These are phyloP conservation scores for Tragelaphus buxtoni DNA, from an alignment of 2,113 vertebrate genomes.

Conservation along the genomic window DNA sequence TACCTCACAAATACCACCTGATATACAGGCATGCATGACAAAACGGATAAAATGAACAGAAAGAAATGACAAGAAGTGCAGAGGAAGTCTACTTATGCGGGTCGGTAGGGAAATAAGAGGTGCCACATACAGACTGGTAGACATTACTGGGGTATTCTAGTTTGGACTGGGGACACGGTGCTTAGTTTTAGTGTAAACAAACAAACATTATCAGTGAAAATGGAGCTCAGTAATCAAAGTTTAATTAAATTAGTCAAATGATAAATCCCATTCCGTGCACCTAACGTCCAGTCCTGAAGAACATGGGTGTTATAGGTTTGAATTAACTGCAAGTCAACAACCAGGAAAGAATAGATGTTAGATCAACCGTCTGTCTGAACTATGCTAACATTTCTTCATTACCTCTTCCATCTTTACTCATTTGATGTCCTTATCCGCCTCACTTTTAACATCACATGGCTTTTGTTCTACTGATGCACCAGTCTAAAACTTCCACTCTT, in stretches of 20 bases:
- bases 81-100: neutral
- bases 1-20: neutral
- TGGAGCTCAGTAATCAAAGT: neutral
- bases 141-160: neutral
- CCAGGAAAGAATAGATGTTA: rapidly evolving
- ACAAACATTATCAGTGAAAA: neutral
- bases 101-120: neutral
- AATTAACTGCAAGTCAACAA: neutral
- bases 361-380: too few relatives aligned
- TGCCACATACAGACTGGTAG: neutral
- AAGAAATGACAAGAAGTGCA: neutral
- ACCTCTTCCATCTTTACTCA: neutral
- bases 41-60: neutral
- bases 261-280: neutral
- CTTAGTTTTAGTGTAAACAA: neutral
- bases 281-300: neutral
- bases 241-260: neutral
- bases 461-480: neutral
- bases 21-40: neutral
- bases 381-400: neutral
- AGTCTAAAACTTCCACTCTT: neutral
- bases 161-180: neutral
- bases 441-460: neutral
- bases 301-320: rapidly evolving
- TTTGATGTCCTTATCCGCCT: neutral